These are phyloP conservation scores for Beaufortia kweichowensis DNA, from an alignment of 2,113 vertebrate genomes.

Conservation along the genomic window DNA sequence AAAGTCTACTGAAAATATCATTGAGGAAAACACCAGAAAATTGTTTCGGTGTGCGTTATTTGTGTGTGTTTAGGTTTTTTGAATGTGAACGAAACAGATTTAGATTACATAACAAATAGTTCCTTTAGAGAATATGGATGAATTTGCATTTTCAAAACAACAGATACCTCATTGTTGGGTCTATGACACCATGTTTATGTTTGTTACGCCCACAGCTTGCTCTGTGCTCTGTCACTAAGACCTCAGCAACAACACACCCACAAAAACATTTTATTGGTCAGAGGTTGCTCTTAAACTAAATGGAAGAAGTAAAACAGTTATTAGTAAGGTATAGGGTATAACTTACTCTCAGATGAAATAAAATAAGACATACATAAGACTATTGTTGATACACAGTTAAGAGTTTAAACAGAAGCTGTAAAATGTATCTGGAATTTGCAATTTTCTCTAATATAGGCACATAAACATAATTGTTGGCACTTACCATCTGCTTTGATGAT, in stretches of 20 bases:
- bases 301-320: too few species aligned
- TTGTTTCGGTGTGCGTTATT: not conserved
- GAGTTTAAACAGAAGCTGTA: too few species aligned
- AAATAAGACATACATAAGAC: too few species aligned
- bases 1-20: constrained; percentile 35
- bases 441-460: too few species aligned
- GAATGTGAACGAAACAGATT: not conserved
- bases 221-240: not conserved
- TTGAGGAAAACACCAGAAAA: not conserved
- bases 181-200: not conserved
- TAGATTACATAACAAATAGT: not conserved
- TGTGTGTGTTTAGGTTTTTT: not conserved
- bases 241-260: not conserved
- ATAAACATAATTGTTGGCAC: not conserved
- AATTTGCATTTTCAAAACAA: not conserved
- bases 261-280: too few species aligned
- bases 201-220: not conserved
- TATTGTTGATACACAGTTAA: too few species aligned
- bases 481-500: constrained; percentile 2
- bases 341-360: too few species aligned
- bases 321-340: too few species aligned
- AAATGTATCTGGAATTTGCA: too few species aligned
- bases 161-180: not conserved
- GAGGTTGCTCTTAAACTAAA: too few species aligned
- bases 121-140: not conserved